Percentiles rank a stretch among this genome's conserved stretches.
phyloP scores from a whole-genome alignment of 2,797 vertebrate genomes.

The Sebastiscus tertius region DNA sequence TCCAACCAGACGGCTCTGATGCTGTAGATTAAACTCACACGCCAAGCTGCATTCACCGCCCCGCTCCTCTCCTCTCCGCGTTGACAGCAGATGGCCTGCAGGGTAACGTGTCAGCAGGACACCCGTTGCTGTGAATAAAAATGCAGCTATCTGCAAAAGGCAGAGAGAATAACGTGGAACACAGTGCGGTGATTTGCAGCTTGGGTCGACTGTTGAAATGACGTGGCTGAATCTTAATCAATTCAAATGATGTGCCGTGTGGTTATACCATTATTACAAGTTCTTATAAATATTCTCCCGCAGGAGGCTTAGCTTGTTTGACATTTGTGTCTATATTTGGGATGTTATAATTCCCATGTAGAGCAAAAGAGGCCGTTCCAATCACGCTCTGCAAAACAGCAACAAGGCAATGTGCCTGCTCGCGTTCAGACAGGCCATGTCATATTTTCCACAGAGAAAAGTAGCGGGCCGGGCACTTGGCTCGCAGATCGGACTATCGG shows the following conservation, averaged over 20 bases:
- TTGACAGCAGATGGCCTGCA: conserved; percentile 59
- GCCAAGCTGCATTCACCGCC: conserved; percentile 38
- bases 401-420: conserved; percentile 49
- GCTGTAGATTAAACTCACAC: conserved; percentile 44
- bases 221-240: conserved; percentile 40
- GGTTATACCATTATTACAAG: conserved; percentile 29
- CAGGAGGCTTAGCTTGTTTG: conserved; percentile 46
- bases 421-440: conserved; percentile 48
- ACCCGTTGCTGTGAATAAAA: conserved; percentile 57
- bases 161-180: conserved; percentile 8
- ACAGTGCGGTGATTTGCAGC: not conserved
- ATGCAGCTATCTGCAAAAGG: conserved; percentile 43
- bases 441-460: conserved; percentile 66
- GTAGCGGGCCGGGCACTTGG: conserved; percentile 59
- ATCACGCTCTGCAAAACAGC: conserved; percentile 47
- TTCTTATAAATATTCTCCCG: conserved; percentile 39
- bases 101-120: conserved; percentile 64
- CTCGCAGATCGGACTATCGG: conserved; percentile 52
- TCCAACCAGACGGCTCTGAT: conserved; percentile 28
- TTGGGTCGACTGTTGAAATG: not conserved
- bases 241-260: conserved; percentile 23
- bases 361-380: conserved; percentile 25
- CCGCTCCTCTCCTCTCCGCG: conserved; percentile 1
- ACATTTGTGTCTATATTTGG: conserved; percentile 70
- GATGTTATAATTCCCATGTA: conserved; percentile 50